Percentiles rank a stretch among this genome's conserved stretches.
Conservation (phyloP, 2,888 invertebrate genomes). For the Drosophila anomelani region DNA sequence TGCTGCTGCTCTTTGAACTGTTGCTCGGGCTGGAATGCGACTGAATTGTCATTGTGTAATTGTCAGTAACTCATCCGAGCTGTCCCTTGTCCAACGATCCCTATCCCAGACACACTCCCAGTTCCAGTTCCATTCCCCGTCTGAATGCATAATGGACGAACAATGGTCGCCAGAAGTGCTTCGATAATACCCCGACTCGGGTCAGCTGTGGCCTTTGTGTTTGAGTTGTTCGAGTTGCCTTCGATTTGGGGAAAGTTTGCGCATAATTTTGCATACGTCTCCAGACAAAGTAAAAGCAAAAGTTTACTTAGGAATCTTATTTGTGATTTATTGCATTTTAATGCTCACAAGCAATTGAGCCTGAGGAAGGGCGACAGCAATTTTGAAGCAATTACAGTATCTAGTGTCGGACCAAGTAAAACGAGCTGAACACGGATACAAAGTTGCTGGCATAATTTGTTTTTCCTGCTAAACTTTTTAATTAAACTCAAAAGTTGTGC, state of each 20-base stretch:
- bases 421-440: constrained; percentile 15
- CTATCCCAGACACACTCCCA: not conserved
- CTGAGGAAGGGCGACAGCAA: not conserved
- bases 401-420: constrained; percentile 16
- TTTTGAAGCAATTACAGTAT: constrained; percentile 41
- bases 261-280: constrained; percentile 43
- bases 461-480: constrained; percentile 59
- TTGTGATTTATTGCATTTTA: constrained; percentile 38
- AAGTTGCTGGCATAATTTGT: constrained; percentile 31
- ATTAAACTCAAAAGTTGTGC: constrained; percentile 57
- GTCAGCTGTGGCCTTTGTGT: constrained; percentile 17
- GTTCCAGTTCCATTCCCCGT: not conserved
- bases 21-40: constrained; percentile 5
- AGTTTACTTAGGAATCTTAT: constrained; percentile 27
- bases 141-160: constrained; percentile 31
- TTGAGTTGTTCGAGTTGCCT: constrained; percentile 19
- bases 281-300: constrained; percentile 13
- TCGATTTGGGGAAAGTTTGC: constrained; percentile 30
- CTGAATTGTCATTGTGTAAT: constrained; percentile 22
- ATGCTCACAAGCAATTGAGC: constrained; percentile 14
- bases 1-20: constrained; percentile 11
- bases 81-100: not conserved
- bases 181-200: constrained; percentile 32
- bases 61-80: constrained; percentile 22
- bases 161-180: constrained; percentile 32